phyloP scores from a whole-genome alignment of 2,113 vertebrate genomes.

The Globicephala melas region DNA sequence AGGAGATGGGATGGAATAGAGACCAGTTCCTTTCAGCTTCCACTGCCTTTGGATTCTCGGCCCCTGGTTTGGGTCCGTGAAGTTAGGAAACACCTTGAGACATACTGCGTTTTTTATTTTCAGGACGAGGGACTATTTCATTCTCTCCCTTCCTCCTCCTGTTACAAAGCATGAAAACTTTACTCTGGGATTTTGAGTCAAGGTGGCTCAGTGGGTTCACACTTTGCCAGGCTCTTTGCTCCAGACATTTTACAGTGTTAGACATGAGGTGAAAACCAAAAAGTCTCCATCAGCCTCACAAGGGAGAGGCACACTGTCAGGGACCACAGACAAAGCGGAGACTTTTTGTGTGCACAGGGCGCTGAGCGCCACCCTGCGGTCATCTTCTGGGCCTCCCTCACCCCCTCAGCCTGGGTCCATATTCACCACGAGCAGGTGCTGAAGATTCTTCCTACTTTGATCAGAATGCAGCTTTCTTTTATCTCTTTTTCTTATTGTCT shows the following conservation, averaged over 20 bases:
- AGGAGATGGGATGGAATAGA: not conserved
- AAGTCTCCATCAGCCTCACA: not conserved
- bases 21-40: not conserved
- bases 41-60: not conserved
- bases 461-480: not conserved
- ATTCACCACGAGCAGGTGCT: not conserved
- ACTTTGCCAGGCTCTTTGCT: not conserved
- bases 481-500: not conserved
- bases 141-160: not conserved
- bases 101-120: not conserved
- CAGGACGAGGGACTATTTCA: not conserved
- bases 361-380: not conserved
- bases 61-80: not conserved
- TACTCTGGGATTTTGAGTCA: not conserved
- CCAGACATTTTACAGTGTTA: not conserved
- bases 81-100: not conserved
- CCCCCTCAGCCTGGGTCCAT: not conserved
- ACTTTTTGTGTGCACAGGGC: not conserved
- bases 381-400: too few species aligned
- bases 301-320: not conserved
- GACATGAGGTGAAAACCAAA: not conserved
- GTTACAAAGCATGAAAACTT: accelerated
- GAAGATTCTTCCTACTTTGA: not conserved
- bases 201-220: not conserved
- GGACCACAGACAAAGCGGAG: not conserved